phyloP scores from a whole-genome alignment of 2,113 vertebrate genomes.

The Pteruthius melanotis region DNA sequence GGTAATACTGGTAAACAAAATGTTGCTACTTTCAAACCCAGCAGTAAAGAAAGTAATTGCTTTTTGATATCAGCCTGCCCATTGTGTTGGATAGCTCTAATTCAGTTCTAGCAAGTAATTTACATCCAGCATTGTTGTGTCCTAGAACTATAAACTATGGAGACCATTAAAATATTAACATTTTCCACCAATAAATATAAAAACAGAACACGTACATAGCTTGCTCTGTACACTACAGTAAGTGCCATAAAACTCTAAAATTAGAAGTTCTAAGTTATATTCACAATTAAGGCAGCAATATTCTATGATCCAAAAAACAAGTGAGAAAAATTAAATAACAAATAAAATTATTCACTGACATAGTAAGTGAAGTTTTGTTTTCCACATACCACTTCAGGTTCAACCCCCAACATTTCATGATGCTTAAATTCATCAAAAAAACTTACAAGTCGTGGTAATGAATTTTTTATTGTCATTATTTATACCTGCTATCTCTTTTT shows the following conservation, averaged over 20 bases:
- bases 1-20: not conserved
- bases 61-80: not conserved
- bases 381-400: not conserved
- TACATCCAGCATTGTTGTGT: not conserved
- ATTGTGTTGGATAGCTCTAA: not conserved
- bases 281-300: not conserved
- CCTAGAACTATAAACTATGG: not conserved
- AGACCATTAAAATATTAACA: not conserved
- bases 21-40: not conserved
- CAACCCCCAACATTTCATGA: not conserved
- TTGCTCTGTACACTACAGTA: not conserved
- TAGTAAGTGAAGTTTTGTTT: not conserved
- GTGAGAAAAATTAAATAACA: not conserved
- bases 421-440: not conserved
- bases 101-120: not conserved
- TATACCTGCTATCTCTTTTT: not conserved
- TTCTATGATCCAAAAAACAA: not conserved
- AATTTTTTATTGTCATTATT: not conserved
- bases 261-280: not conserved
- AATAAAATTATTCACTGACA: not conserved
- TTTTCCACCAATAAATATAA: not conserved
- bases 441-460: fast-evolving
- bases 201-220: not conserved
- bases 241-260: not conserved
- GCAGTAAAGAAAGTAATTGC: not conserved